Percentiles rank a stretch among this genome's conserved stretches.
phyloP scores from a whole-genome alignment of 2,888 invertebrate genomes.

The Ophion costatus region DNA sequence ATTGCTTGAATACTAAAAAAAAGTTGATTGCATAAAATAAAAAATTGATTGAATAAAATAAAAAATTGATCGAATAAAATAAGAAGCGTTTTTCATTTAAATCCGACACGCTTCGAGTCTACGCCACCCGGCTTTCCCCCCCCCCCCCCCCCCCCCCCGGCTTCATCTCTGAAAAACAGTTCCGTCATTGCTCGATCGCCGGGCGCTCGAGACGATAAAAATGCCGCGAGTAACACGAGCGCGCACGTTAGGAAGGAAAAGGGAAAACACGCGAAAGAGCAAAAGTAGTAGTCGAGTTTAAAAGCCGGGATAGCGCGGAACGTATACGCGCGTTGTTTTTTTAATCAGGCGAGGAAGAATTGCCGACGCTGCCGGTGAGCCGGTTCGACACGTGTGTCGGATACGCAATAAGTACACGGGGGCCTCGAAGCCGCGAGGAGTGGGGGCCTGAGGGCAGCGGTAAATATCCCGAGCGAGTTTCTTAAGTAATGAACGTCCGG shows the following conservation, averaged over 20 bases:
- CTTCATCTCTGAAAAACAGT: background rate
- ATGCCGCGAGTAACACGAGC: background rate
- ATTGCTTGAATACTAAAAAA: no score
- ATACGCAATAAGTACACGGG: conserved; percentile 37
- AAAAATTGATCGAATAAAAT: no score
- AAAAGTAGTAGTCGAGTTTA: background rate
- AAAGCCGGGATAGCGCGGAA: background rate
- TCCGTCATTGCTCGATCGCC: background rate
- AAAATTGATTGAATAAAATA: no score
- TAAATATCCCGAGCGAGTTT: conserved; percentile 71
- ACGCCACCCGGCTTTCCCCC: no score
- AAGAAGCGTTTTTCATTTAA: background rate
- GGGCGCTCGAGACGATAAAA: background rate
- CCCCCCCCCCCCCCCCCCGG: background rate
- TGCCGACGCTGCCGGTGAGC: conserved; percentile 23
- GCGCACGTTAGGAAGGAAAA: conserved; percentile 40
- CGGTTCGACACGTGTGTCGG: conserved; percentile 60
- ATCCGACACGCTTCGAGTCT: background rate
- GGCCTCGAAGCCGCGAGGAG: background rate
- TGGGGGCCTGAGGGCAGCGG: conserved; percentile 14
- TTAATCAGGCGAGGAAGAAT: conserved; percentile 23
- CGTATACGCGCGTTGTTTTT: background rate
- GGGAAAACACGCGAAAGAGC: conserved; percentile 27
- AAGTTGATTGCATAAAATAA: no score
- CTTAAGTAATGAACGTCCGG: conserved; percentile 66